Percentiles rank a stretch among this genome's conserved stretches.
Conservation (phyloP, 2,888 invertebrate genomes). For the Crematogaster levior region DNA sequence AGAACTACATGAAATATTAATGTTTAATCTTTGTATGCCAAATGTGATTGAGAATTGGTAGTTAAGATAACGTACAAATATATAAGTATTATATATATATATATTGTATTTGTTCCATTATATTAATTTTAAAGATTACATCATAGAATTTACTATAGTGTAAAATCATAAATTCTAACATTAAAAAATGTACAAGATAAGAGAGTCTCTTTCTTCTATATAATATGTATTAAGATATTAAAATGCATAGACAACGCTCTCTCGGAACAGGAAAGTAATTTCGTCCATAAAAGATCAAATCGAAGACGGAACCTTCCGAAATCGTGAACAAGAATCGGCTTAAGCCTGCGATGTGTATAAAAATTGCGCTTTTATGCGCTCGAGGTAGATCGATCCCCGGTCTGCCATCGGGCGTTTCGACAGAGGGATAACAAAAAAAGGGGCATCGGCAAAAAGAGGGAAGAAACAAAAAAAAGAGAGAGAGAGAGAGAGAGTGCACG, state of each 20-base stretch:
- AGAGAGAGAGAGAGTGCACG: constrained; percentile 48
- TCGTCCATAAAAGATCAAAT: not conserved
- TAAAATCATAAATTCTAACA: not conserved
- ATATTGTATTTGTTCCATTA: not conserved
- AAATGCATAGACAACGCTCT: not conserved
- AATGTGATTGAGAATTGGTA: not conserved
- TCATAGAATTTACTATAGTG: no score
- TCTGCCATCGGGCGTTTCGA: constrained; percentile 63
- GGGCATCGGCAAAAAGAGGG: constrained; percentile 54
- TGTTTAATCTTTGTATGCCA: not conserved
- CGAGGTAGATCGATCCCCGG: constrained; percentile 71
- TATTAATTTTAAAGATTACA: not conserved
- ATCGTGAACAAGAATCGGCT: constrained; percentile 48
- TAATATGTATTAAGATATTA: not conserved
- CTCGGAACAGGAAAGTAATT: not conserved
- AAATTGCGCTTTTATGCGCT: constrained; percentile 74
- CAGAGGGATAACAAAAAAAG: constrained; percentile 66
- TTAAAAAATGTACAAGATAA: not conserved
- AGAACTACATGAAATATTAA: not conserved
- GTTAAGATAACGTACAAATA: not conserved
- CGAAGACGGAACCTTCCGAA: constrained; percentile 37
- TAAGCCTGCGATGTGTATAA: constrained; percentile 47
- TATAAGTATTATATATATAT: no score
- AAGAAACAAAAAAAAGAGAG: constrained; percentile 37
- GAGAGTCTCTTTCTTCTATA: not conserved